phyloP scores from a whole-genome alignment of 1,140 invertebrate genomes.

The Thaumetopoea pityocampa region DNA sequence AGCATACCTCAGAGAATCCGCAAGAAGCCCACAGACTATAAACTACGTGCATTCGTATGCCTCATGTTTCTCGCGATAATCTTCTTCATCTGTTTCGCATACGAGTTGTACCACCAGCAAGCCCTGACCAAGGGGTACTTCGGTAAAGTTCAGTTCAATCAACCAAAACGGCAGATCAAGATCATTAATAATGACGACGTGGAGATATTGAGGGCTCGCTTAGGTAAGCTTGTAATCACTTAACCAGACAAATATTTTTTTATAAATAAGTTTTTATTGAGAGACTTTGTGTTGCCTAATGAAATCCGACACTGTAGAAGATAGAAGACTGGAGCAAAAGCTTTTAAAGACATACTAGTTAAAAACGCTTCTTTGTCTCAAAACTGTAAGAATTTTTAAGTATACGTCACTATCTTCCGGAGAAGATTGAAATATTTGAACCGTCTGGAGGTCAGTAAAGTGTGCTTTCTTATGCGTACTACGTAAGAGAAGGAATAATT shows the following conservation, averaged over 20 bases:
- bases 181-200: slow-evolving; percentile 83
- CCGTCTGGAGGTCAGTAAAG: too few relatives aligned
- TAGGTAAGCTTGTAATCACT: slow-evolving; percentile 73
- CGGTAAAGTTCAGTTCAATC: slow-evolving; percentile 88
- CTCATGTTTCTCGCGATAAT: slow-evolving; percentile 88
- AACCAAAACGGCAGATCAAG: slow-evolving; percentile 84
- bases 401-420: too few relatives aligned
- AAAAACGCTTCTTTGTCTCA: too few relatives aligned
- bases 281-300: too few relatives aligned
- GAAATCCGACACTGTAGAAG: too few relatives aligned
- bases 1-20: slow-evolving; percentile 76
- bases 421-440: too few relatives aligned
- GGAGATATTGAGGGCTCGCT: slow-evolving; percentile 82
- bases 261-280: slow-evolving; percentile 1
- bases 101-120: slow-evolving; percentile 88
- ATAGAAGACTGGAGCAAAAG: too few relatives aligned
- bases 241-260: neutral
- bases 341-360: too few relatives aligned
- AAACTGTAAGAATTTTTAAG: too few relatives aligned
- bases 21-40: slow-evolving; percentile 82
- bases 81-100: slow-evolving; percentile 88
- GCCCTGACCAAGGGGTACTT: slow-evolving; percentile 89
- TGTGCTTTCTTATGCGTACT: too few relatives aligned
- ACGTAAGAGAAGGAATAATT: too few relatives aligned
- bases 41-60: slow-evolving; percentile 86